Evolutionary conservation across 2,888 invertebrate genomes (phyloP), one percentile per base, ranked within the genome.

Genomic region (Acrobasis consociella): DNA sequence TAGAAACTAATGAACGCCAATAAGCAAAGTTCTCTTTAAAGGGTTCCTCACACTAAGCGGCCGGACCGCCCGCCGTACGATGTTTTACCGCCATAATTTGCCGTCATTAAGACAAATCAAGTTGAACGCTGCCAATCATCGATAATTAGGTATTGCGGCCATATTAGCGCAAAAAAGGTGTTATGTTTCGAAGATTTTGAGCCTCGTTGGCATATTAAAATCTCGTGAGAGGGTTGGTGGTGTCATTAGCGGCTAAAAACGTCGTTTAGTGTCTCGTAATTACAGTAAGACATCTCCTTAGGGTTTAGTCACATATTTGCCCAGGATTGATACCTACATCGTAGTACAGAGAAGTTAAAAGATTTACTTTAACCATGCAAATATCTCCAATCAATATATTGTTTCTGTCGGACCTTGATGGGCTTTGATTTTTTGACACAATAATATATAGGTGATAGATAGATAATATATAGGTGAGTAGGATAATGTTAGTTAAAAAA

Each of bases 71-170:
- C 74, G 75, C 49, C 9, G 75, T 46, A 2, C 39, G 22, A 39
- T 46, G 56, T 67, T 80, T 86, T 82, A 81, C 77, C 70, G 78
- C 76, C 65, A 79, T 83, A 86, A 91, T 91, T 90, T 89, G 80
- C 76, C 78, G 77, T 83, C 89, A 91, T 91, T 90, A 90, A 77
- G 80, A 82, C 82, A 84, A 90, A 89, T 89, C 86, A 86, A 82
- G 76, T 73, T 70, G 74, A 85, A 82, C 76, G 85, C 85, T 76
- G 83, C 80, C 87, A 85, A 90, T 91, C 83, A 78, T 75, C 76
- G 67, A 80, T 89, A 89, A 91, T 91, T 84, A 87, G 81, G 80
- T 84, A 85, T 88, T 87, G 81, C 82, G 76, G 78, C 71, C 72
- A 69, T 75, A 79, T 85, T 82, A 85, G 75, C 77, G 77, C 81